Conservation (phyloP, 2,797 vertebrate genomes). For the Gallinago nigripennis region DNA sequence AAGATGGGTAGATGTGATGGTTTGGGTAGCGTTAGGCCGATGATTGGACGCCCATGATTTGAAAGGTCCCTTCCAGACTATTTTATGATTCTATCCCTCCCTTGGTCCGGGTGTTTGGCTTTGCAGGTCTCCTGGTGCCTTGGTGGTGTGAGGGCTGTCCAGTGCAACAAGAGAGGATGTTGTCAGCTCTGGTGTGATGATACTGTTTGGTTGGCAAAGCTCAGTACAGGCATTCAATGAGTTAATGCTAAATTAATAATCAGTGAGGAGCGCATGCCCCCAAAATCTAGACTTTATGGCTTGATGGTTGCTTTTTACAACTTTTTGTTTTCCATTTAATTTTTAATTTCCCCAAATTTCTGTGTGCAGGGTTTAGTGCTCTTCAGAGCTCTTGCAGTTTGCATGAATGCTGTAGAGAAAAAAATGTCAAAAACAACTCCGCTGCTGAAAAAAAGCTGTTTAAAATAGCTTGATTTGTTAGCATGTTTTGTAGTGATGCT, state of each 20-base stretch:
- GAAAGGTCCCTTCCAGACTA: background rate
- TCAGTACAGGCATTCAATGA: background rate
- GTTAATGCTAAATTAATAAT: background rate
- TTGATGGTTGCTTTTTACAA: rapidly evolving
- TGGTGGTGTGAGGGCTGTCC: background rate
- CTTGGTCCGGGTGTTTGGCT: rapidly evolving
- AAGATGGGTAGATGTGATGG: background rate
- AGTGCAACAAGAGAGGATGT: rapidly evolving
- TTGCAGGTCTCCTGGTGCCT: rapidly evolving
- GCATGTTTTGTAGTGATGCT: background rate
- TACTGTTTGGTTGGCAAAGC: rapidly evolving
- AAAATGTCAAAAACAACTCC: rapidly evolving
- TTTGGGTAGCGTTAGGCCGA: background rate
- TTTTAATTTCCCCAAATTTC: background rate
- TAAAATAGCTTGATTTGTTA: background rate
- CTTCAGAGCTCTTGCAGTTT: background rate
- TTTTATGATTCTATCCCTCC: background rate
- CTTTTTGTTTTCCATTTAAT: background rate
- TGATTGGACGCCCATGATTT: background rate
- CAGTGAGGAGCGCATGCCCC: rapidly evolving
- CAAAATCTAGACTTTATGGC: background rate
- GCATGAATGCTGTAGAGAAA: rapidly evolving
- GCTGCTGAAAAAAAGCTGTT: rapidly evolving
- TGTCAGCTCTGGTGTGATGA: background rate
- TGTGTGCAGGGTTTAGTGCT: background rate